Conservation (phyloP, 2,113 vertebrate species). For the Azemiops feae region DNA sequence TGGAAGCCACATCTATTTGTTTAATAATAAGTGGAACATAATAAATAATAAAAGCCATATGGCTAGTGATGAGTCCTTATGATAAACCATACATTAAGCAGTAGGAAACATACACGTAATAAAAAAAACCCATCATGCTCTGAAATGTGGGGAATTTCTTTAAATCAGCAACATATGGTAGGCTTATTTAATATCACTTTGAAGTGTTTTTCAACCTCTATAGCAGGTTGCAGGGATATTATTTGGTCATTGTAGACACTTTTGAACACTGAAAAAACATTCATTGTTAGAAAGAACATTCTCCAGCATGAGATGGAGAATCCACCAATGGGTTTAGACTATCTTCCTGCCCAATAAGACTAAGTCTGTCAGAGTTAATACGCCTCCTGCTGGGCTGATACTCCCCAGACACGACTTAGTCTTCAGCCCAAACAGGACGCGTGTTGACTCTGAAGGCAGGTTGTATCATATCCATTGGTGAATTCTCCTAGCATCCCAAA, state of each 20-base stretch:
- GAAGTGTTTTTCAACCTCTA: not conserved
- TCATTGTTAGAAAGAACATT: not conserved
- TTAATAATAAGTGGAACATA: not conserved
- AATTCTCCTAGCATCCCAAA: too few relatives aligned
- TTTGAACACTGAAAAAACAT: not conserved
- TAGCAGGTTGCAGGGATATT: not conserved
- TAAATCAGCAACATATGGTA: slow-evolving; percentile 18
- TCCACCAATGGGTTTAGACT: too few relatives aligned
- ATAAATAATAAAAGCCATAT: slow-evolving; percentile 20
- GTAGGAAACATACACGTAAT: not conserved
- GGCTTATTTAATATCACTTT: slow-evolving; percentile 1
- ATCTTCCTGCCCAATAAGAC: too few relatives aligned
- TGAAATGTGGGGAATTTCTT: not conserved
- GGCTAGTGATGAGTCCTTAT: not conserved
- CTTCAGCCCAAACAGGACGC: too few relatives aligned
- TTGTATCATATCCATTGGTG: too few relatives aligned
- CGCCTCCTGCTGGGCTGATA: too few relatives aligned
- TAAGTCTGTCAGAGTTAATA: too few relatives aligned
- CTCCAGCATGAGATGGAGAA: too few relatives aligned
- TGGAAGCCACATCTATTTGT: not conserved
- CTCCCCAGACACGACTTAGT: too few relatives aligned
- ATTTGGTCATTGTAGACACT: not conserved
- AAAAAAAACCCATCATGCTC: not conserved
- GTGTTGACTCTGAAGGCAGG: too few relatives aligned
- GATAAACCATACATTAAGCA: slow-evolving; percentile 9